A percentile compares a stretch with the other conserved stretches of the same genome.
phyloP scores from a whole-genome alignment of 1,140 invertebrate genomes.

The Plodia interpunctella region DNA sequence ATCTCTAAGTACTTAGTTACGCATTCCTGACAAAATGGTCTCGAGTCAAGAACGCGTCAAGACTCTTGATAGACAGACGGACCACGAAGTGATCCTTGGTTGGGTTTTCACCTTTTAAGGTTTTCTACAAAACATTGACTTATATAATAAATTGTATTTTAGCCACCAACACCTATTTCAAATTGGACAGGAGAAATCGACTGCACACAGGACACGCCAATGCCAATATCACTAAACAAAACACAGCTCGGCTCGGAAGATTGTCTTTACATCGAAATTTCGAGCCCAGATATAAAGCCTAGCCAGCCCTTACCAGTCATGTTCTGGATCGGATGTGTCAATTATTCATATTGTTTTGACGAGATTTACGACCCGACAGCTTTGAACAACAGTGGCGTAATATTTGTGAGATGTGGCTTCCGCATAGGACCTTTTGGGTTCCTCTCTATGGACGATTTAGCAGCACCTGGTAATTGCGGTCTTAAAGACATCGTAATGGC shows the following conservation, averaged over 20 bases:
- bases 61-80: too few species aligned
- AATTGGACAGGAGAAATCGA: slow-evolving; percentile 49
- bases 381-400: slow-evolving; percentile 45
- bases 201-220: slow-evolving; percentile 43
- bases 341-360: slow-evolving; percentile 38
- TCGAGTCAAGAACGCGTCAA: too few species aligned
- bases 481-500: slow-evolving; percentile 80
- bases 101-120: too few species aligned
- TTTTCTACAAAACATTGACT: too few species aligned
- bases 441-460: slow-evolving; percentile 56
- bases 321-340: slow-evolving; percentile 59
- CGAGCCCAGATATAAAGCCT: slow-evolving; percentile 42
- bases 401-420: slow-evolving; percentile 56
- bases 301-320: slow-evolving; percentile 55
- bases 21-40: too few species aligned
- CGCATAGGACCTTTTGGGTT: slow-evolving; percentile 63
- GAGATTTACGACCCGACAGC: slow-evolving; percentile 40
- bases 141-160: slow-evolving; percentile 25
- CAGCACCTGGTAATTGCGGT: slow-evolving; percentile 79
- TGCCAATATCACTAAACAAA: slow-evolving; percentile 23
- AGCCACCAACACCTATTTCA: slow-evolving; percentile 44
- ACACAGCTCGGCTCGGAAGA: slow-evolving; percentile 47
- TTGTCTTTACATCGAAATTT: slow-evolving; percentile 58
- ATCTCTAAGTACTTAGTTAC: too few species aligned
- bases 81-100: too few species aligned